Conservation (phyloP, 2,888 invertebrate genomes). For the Lasioglossum zephyrum region DNA sequence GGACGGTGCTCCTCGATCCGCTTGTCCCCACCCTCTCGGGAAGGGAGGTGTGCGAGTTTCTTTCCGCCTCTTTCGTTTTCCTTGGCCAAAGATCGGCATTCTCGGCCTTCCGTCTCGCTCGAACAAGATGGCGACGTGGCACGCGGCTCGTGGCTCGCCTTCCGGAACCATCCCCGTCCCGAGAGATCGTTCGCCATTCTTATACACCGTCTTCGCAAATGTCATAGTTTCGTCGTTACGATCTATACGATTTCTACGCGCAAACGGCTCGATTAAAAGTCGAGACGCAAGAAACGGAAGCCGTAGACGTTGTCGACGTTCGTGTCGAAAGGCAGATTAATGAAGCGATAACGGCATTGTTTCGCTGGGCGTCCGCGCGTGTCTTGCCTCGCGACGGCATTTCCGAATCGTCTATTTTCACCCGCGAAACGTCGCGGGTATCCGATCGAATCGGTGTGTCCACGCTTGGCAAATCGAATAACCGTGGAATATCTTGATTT, state of each 20-base stretch:
- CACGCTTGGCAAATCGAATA: neutral
- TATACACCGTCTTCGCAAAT: neutral
- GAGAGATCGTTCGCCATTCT: neutral
- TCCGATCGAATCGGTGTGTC: neutral
- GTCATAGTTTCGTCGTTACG: neutral
- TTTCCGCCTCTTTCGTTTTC: conserved; percentile 51
- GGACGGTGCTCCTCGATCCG: conserved; percentile 78
- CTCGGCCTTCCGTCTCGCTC: conserved; percentile 14
- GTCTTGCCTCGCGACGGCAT: conserved; percentile 74
- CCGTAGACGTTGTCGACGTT: conserved; percentile 64
- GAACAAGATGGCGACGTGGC: conserved; percentile 59
- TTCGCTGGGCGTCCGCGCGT: conserved; percentile 74
- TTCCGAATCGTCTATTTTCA: neutral
- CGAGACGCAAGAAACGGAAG: conserved; percentile 78
- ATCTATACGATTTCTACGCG: conserved; percentile 25
- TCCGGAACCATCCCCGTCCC: neutral
- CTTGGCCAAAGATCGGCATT: conserved; percentile 39
- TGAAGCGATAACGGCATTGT: conserved; percentile 83
- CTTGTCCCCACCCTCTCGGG: conserved; percentile 73
- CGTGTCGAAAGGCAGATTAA: conserved; percentile 81
- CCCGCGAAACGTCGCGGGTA: neutral
- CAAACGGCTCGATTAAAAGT: conserved; percentile 82
- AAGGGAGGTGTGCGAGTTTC: conserved; percentile 66
- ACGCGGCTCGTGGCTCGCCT: neutral
- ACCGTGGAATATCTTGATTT: conserved; percentile 75